Base-by-base conservation (phyloP, 2,888 invertebrate genomes). In the Gandaritis pyraliata region DNA sequence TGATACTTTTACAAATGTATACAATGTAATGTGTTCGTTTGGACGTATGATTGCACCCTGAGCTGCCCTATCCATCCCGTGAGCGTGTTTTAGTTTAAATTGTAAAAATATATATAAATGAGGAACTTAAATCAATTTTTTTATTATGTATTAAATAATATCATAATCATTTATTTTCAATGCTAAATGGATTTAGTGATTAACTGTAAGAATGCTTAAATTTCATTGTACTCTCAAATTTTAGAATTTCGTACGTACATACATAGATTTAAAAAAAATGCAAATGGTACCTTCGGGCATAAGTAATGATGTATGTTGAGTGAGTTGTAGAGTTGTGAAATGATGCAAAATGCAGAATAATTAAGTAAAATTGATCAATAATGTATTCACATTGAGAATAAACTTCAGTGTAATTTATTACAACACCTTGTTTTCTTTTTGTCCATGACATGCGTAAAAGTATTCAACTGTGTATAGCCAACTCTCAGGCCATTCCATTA, bases 1-100 rank as follows among this genome's bases (percentile, higher is more conserved):
- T 92, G 92, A 92, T 92, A 92, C 92, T 92, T 92, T 92, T 92
- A 91, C 91, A 90, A 90, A 87, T 91, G 89, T 92, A 91, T 92
- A 92, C 91, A 92, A 90, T 90, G 90, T 91, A 89, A 89, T 90
- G 90, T 89, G 90, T 89, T 88, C 86, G 90, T 87, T 87, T 85
- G 91, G 86, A 88, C 82, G 90, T 85, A 86, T 88, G 90, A 74
- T 79, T 88, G 90, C 88, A 86, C 86, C 82, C 80, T 79, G 78
- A 70, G 72, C 85, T 76, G 83, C 82, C 83, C 54, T 49, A 81
- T 79, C 80, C 78, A 76, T 72, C 79, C 84, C 79, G 78, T 80
- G 87, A 85, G 86, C 87, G 86, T 83, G 78, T 81, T 87, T 87
- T 90, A 89, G 87, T 91, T 90, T 77, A 83, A 88, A 88, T 90